Conservation (phyloP, 1,140 invertebrate genomes). For the Goniozus legneri region DNA sequence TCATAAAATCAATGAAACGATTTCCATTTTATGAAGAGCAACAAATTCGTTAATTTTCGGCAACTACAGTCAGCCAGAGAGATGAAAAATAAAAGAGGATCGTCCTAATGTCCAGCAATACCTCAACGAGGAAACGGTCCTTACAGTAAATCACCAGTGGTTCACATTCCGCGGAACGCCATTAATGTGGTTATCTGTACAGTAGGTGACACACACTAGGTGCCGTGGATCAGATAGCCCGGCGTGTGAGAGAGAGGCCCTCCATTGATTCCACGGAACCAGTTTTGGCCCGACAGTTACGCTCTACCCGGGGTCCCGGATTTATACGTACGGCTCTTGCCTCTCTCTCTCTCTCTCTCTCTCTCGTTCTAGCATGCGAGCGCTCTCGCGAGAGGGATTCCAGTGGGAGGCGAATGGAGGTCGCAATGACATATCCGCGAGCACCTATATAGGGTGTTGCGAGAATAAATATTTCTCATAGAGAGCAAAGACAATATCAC, state of each 20-base stretch:
- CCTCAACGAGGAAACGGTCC: conserved; percentile 7
- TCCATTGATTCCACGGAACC: conserved; percentile 30
- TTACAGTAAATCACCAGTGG: conserved; percentile 23
- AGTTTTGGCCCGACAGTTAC: conserved; percentile 25
- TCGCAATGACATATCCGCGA: not conserved
- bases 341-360: not conserved
- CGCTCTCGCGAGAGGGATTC: no score
- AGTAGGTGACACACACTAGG: conserved; percentile 25
- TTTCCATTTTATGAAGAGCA: no score
- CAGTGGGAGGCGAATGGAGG: no score
- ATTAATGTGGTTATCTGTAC: conserved; percentile 29
- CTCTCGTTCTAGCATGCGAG: no score
- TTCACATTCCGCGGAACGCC: conserved; percentile 19
- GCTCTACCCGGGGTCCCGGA: conserved; percentile 22
- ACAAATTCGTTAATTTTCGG: conserved; percentile 23
- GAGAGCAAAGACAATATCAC: no score
- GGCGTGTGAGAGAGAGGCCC: no score
- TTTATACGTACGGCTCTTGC: conserved; percentile 6
- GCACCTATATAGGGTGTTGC: no score
- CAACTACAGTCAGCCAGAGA: no score
- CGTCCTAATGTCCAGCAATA: conserved; percentile 4
- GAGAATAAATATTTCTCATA: no score
- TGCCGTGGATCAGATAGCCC: conserved; percentile 25
- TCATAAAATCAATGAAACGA: no score
- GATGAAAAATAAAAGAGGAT: no score